phyloP scores from a whole-genome alignment of 2,888 invertebrate genomes.

The Aphodius sticticus region DNA sequence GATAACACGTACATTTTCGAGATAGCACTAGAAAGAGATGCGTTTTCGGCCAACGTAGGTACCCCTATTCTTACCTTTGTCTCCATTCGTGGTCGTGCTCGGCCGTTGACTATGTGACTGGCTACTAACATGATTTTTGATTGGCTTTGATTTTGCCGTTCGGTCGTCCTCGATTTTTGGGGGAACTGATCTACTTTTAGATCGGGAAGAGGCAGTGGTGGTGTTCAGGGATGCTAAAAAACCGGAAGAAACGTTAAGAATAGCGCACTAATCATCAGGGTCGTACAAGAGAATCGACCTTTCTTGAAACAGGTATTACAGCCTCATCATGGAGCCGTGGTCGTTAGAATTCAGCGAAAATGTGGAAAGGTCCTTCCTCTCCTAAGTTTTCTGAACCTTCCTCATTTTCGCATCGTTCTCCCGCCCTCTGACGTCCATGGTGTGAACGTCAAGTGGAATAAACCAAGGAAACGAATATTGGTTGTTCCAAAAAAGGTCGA shows the following conservation, averaged over 20 bases:
- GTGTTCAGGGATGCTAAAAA: slow-evolving; percentile 78
- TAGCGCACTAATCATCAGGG: slow-evolving; percentile 25
- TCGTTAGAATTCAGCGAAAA: too few relatives aligned
- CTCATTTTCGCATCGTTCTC: too few relatives aligned
- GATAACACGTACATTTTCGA: slow-evolving; percentile 39
- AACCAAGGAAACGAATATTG: too few relatives aligned
- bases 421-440: too few relatives aligned
- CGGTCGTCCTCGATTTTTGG: slow-evolving; percentile 61
- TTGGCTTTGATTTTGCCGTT: slow-evolving; percentile 58
- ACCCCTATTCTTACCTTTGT: slow-evolving; percentile 54
- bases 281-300: too few relatives aligned
- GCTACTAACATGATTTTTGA: slow-evolving; percentile 51
- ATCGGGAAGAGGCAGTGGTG: slow-evolving; percentile 76
- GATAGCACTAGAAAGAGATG: slow-evolving; percentile 10
- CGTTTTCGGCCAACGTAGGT: not conserved
- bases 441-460: too few relatives aligned
- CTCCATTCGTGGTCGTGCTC: slow-evolving; percentile 55
- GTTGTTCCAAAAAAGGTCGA: too few relatives aligned
- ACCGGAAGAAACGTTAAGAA: slow-evolving; percentile 56
- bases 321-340: too few relatives aligned
- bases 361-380: too few relatives aligned
- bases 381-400: too few relatives aligned
- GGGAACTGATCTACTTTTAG: slow-evolving; percentile 70
- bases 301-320: too few relatives aligned
- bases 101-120: slow-evolving; percentile 53